Evolutionary conservation across 2,797 vertebrate species (phyloP).

Genomic region (Uromys caudimaculatus): DNA sequence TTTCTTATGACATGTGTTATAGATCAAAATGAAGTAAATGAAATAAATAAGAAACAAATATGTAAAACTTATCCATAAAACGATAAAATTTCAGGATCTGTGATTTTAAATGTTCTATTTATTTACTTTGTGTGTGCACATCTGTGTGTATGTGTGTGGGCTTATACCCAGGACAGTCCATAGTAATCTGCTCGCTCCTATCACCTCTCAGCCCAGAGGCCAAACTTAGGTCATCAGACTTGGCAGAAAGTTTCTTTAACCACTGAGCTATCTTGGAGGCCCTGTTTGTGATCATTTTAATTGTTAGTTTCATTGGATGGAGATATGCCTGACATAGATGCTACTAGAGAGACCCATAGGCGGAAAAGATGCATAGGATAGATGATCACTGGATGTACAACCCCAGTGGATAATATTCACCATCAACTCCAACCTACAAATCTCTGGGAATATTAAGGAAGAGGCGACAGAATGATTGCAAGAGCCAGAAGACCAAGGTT

Average conservation of each 20-base stretch:
- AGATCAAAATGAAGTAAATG: neutral
- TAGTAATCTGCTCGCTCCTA: neutral
- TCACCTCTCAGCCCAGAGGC: neutral
- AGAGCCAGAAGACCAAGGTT: neutral
- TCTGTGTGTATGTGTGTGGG: neutral
- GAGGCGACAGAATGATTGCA: neutral
- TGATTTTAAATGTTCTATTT: neutral
- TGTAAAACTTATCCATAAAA: conserved; percentile 10
- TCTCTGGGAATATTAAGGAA: neutral
- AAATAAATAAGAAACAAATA: neutral
- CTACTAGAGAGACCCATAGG: neutral
- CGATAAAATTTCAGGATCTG: neutral
- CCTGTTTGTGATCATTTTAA: neutral
- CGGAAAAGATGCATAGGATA: neutral
- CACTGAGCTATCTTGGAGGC: neutral
- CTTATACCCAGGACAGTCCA: neutral
- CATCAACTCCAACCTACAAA: neutral
- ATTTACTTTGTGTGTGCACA: neutral
- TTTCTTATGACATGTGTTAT: neutral
- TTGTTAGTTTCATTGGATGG: neutral
- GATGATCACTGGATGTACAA: neutral
- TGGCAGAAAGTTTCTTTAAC: neutral
- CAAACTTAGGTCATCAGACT: neutral
- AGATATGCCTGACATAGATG: neutral
- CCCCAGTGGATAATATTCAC: neutral